Evolutionary conservation across 2,888 invertebrate genomes (phyloP).

Genomic region (Orthosia cruda): DNA sequence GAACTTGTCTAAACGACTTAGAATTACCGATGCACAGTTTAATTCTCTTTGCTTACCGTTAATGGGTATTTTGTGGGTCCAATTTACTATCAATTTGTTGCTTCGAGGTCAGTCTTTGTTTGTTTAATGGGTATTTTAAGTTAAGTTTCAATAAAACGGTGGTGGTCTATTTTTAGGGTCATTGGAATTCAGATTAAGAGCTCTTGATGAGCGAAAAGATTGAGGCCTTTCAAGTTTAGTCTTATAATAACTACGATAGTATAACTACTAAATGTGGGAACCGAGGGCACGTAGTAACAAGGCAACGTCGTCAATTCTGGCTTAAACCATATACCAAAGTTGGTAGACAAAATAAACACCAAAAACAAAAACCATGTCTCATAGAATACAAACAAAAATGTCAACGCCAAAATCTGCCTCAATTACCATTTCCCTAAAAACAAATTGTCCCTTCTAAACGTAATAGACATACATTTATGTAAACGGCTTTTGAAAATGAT

Average conservation of each 20-base stretch:
- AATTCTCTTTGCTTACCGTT: constrained; percentile 56
- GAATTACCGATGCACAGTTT: constrained; percentile 64
- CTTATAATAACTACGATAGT: too few species aligned
- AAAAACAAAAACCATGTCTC: not conserved
- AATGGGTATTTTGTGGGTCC: constrained; percentile 58
- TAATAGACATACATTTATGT: constrained; percentile 60
- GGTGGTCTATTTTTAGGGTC: not conserved
- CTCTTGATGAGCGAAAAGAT: too few species aligned
- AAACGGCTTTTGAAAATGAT: constrained; percentile 76
- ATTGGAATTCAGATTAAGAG: not conserved
- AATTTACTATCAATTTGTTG: constrained; percentile 58
- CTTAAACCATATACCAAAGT: too few species aligned
- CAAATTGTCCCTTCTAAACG: constrained; percentile 26
- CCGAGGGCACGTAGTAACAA: too few species aligned
- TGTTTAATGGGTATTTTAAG: constrained; percentile 40
- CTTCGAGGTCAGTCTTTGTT: constrained; percentile 45
- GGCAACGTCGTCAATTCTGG: too few species aligned
- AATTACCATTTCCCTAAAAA: constrained; percentile 1
- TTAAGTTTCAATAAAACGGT: not conserved
- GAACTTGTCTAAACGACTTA: constrained; percentile 76
- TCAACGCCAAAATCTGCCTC: not conserved
- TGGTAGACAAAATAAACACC: not conserved
- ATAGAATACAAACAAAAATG: not conserved
- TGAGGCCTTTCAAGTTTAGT: too few species aligned
- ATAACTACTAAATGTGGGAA: too few species aligned